Conservation (phyloP, 2,797 vertebrate genomes). For the Hipposideros larvatus region DNA sequence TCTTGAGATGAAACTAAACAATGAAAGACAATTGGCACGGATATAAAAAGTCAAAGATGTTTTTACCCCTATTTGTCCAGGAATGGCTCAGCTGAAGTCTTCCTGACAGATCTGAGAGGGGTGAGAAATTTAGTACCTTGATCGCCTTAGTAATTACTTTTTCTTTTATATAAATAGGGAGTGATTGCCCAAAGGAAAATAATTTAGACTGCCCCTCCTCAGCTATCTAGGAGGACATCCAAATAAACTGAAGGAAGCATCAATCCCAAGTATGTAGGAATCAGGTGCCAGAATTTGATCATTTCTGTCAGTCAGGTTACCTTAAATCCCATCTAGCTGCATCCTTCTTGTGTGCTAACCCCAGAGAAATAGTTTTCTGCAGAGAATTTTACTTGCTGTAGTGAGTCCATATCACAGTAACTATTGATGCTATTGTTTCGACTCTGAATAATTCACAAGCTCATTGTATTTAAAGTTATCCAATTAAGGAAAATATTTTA, state of each 20-base stretch:
- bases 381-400: not conserved
- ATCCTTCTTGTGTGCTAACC: not conserved
- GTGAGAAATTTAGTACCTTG: not conserved
- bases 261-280: not conserved
- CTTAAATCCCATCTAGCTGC: not conserved
- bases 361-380: not conserved
- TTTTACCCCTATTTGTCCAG: not conserved
- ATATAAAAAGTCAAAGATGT: not conserved
- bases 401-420: not conserved
- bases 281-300: not conserved
- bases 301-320: not conserved
- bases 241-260: not conserved
- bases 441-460: not conserved
- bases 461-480: not conserved
- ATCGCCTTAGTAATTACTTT: not conserved
- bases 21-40: not conserved
- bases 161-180: not conserved
- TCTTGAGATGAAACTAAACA: not conserved
- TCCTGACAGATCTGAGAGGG: not conserved
- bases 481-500: not conserved
- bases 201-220: fast-evolving
- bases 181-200: not conserved
- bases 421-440: not conserved
- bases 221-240: not conserved
- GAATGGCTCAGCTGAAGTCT: not conserved